These are phyloP conservation scores for Deilephila porcellus DNA, from an alignment of 2,888 invertebrate genomes.

Conservation along the genomic window DNA sequence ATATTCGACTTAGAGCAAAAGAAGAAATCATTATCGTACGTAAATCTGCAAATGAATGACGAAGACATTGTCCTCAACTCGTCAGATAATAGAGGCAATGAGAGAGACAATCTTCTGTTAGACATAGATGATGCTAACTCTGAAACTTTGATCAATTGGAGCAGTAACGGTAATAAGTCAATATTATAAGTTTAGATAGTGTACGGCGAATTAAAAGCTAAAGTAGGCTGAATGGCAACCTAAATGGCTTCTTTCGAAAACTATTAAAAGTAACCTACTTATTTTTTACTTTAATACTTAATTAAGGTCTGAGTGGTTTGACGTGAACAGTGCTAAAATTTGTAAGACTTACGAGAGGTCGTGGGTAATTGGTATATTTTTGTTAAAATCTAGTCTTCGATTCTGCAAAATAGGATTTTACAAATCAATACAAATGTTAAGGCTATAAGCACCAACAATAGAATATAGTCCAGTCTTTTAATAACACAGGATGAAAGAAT, in stretches of 20 bases:
- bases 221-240: neutral
- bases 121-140: slow-evolving; percentile 74
- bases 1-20: slow-evolving; percentile 80
- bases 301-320: slow-evolving; percentile 5
- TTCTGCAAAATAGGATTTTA: neutral
- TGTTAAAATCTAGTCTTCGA: slow-evolving; percentile 17
- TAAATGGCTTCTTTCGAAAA: slow-evolving; percentile 24
- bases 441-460: neutral
- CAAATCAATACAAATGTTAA: neutral
- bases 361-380: slow-evolving; percentile 1
- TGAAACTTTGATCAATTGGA: slow-evolving; percentile 76
- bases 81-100: slow-evolving; percentile 52
- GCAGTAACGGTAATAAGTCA: slow-evolving; percentile 69
- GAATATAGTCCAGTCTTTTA: neutral
- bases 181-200: slow-evolving; percentile 63
- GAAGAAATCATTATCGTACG: slow-evolving; percentile 76
- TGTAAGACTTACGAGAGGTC: neutral
- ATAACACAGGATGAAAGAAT: neutral
- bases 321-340: neutral
- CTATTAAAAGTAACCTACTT: slow-evolving; percentile 32
- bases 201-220: neutral
- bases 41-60: slow-evolving; percentile 73
- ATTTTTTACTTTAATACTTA: slow-evolving; percentile 26
- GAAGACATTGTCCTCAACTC: slow-evolving; percentile 68
- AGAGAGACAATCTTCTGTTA: slow-evolving; percentile 69